Evolutionary conservation across 2,888 invertebrate genomes (phyloP), one percentile per base, ranked within the genome.

Genomic region (Campoletis raptor): DNA sequence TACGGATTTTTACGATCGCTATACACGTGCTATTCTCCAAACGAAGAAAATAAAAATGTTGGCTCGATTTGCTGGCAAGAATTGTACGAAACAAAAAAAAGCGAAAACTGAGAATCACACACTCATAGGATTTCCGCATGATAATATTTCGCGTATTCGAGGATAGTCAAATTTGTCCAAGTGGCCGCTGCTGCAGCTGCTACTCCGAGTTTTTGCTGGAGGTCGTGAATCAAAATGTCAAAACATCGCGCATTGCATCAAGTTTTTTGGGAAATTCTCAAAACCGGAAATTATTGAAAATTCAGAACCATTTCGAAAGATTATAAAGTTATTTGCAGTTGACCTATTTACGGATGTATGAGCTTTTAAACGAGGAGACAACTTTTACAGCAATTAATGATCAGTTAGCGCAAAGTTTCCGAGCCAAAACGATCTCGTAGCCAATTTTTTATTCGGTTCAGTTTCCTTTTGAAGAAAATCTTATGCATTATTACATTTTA

Each of bases 11-110:
- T 10, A 74, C 24, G 9, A 15, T 40, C 52, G 5, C 36, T 36
- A 21, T 48, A 52, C 52, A 18, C 15, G 45, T 61, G 42, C 36
- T 21, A 54, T 70, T 70, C 18, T 36, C n/a, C 30, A 72, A 70
- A 36, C 24, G 24, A 54, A 52, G 10, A 57, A 79, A 42, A 30
- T 15, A 57, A 79, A 42, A 8, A 67, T 42, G 12, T 79, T 79
- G 78, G 78, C 78, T 69, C 54, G 37, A 57, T 5, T 57, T 40
- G 24, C 52, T 67, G 77, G 52, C 77, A 66, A 36, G 36, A 12
- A 37, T 12, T 57, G 37, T 54, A 5, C 10, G 30, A 24, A 45
- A 61, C 40, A 30, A 30, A 45, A 24, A 30, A 18, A 69, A 69
- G 7, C 42, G 24, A 40, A 52, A 5, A 36, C 37, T 37, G 42